These are phyloP conservation scores for Brachynemurus nebulosus DNA, from an alignment of 2,888 invertebrate genomes.

Conservation along the genomic window DNA sequence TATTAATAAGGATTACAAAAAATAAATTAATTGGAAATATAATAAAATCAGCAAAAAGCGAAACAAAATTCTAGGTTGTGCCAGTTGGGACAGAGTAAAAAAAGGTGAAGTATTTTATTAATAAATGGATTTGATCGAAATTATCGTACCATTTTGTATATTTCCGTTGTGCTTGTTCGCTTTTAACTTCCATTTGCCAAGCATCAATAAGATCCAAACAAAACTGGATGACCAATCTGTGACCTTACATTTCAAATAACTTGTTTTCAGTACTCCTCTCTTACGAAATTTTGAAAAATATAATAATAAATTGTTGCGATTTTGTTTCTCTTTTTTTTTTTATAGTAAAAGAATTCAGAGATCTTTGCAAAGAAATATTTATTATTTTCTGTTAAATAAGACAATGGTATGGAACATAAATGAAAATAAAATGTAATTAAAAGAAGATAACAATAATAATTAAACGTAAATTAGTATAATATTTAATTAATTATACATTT, in stretches of 20 bases:
- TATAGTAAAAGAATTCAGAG: too few relatives aligned
- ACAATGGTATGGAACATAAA: too few relatives aligned
- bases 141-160: background rate
- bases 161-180: background rate
- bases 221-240: background rate
- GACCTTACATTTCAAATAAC: background rate
- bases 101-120: slow-evolving; percentile 3
- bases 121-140: background rate
- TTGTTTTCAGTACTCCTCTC: background rate
- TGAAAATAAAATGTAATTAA: too few relatives aligned
- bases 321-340: too few relatives aligned
- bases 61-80: slow-evolving; percentile 26
- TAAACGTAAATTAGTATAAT: too few relatives aligned
- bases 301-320: too few relatives aligned
- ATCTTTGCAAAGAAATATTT: too few relatives aligned
- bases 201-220: too few relatives aligned
- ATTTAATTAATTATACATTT: too few relatives aligned
- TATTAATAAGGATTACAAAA: too few relatives aligned
- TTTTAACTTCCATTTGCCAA: background rate
- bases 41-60: slow-evolving; percentile 3
- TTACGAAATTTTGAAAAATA: background rate
- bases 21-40: background rate
- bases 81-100: slow-evolving; percentile 38
- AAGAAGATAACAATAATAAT: too few relatives aligned
- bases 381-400: too few relatives aligned